phyloP scores from a whole-genome alignment of 53 echinoderm and acorn worm species.

The Echinarachnius parma region DNA sequence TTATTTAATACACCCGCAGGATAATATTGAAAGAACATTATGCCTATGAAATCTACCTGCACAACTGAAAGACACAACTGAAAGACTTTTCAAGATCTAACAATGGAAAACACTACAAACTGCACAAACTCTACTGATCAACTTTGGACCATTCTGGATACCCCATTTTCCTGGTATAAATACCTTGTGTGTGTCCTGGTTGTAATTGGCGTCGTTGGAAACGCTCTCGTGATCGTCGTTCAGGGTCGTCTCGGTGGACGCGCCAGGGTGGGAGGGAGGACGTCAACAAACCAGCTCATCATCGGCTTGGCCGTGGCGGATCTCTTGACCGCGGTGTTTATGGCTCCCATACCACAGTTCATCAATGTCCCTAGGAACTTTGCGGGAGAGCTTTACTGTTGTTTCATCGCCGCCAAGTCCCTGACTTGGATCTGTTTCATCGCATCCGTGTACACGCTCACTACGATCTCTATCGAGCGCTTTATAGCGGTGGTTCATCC shows the following conservation, averaged over 20 bases:
- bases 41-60: too few relatives aligned
- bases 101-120: too few relatives aligned
- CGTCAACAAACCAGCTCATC: slow-evolving; percentile 12
- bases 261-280: not conserved
- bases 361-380: slow-evolving; percentile 14
- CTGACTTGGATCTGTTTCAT: slow-evolving; percentile 5
- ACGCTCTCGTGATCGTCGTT: slow-evolving; percentile 8
- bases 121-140: not conserved
- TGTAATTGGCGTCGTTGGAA: slow-evolving; percentile 18
- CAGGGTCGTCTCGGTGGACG: not conserved
- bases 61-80: too few relatives aligned
- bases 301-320: slow-evolving; percentile 20
- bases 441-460: slow-evolving; percentile 26
- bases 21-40: too few relatives aligned
- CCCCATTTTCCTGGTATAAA: not conserved
- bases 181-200: not conserved
- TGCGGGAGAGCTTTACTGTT: slow-evolving; percentile 18
- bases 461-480: slow-evolving; percentile 31
- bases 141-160: not conserved
- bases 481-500: slow-evolving; percentile 16
- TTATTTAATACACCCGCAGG: too few relatives aligned
- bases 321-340: slow-evolving; percentile 8
- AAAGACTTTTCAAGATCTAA: too few relatives aligned
- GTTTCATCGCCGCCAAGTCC: slow-evolving; percentile 1
- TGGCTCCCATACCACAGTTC: not conserved